Evolutionary conservation across 1,140 invertebrate genomes (phyloP), one percentile per base, ranked within the genome.

Genomic region (Ditylenchus dipsaci): DNA sequence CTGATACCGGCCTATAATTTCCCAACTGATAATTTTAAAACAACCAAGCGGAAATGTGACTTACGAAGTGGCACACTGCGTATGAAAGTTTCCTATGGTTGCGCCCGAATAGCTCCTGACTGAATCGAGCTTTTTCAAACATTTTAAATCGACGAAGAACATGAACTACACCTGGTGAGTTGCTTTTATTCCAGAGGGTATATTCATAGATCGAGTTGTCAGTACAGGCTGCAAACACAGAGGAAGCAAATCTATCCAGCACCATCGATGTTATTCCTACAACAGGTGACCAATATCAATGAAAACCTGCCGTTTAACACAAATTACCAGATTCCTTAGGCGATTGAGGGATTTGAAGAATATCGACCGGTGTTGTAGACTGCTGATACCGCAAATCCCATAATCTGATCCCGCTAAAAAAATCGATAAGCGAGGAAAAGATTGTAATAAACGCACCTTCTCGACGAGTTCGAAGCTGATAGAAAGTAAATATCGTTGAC

Each of bases 141-240:
- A 13, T 15, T 15, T 17, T 1, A 42, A 17, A 26, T 8, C 13
- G 26, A 47, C 63, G 19, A 7, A 57, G 33, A 38, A 15, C 29
- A 27, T 26, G 27, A 62, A 42, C 23, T 29, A 38, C 47, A 62
- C 69, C 43, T 65, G 69, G 69, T 26, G 33, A 45, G 21, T 29
- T 15, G 23, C 8, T 58, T 23, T 74, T 71, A 17, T 27, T n/a
- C n/a, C 30, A 33, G 0, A 61, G 59, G 1, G 56, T 38, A 57
- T 72, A 71, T 73, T 71, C 71, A 26, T 71, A 71, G 29, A 71
- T 74, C 29, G 30, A 30, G 42, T 73, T 74, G 26, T 71, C 71
- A 3, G 69, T 71, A 58, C 69, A 71, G 11, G 67, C 17, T 11
- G 69, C 68, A 59, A 72, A 71, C 26, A 71, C 58, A 45, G 43